A percentile compares a stretch with the other conserved stretches of the same genome.
Conservation (phyloP, 2,113 vertebrate species). For the Clarias gariepinus region DNA sequence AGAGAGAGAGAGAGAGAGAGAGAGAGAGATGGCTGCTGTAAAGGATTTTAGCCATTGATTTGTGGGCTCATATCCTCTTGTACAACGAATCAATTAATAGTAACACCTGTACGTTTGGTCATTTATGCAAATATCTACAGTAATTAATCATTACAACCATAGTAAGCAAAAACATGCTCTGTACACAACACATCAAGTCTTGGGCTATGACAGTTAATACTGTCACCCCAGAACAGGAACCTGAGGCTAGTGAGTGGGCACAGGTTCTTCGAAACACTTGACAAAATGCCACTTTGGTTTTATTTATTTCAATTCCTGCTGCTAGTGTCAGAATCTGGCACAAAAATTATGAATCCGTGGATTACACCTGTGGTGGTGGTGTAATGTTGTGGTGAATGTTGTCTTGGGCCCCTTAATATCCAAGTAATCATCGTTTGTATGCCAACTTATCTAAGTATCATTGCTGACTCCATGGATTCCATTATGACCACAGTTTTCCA, state of each 20-base stretch:
- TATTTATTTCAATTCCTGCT: background rate
- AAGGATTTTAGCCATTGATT: conserved; percentile 26
- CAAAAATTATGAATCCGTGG: background rate
- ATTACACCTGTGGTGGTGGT: background rate
- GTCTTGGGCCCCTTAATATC: background rate
- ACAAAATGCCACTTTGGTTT: background rate
- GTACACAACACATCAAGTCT: background rate
- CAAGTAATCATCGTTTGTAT: background rate
- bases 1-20: conserved; percentile 28
- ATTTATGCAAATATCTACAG: background rate
- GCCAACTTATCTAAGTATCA: background rate
- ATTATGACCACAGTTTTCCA: background rate
- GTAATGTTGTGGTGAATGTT: background rate
- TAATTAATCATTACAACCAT: background rate
- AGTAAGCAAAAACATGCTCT: background rate
- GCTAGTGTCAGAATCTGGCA: background rate
- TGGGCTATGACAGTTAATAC: no score
- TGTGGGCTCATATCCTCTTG: background rate
- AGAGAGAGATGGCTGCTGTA: conserved; percentile 50
- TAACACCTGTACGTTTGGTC: background rate
- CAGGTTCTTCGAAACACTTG: background rate
- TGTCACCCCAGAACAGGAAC: background rate
- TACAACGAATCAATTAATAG: background rate
- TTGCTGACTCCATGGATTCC: background rate
- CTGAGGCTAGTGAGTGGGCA: background rate